Conservation (phyloP, 2,113 vertebrate species). For the Xyliphius kryptos region DNA sequence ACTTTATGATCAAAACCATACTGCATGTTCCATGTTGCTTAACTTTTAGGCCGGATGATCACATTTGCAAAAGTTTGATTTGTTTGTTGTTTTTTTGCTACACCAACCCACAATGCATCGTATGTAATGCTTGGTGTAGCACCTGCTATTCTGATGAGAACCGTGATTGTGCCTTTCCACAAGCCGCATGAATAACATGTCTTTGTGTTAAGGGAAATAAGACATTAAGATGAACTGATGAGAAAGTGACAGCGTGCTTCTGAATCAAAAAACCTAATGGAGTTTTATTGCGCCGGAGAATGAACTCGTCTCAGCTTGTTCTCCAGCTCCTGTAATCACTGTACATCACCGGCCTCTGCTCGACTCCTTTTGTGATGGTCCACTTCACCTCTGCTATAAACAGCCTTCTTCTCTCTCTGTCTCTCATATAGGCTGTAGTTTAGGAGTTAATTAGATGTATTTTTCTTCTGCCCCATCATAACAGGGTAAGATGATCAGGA, state of each 20-base stretch:
- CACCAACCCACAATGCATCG: slow-evolving; percentile 19
- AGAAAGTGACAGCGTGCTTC: no score
- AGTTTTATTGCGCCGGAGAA: no score
- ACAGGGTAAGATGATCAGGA: no score
- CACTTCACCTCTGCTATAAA: slow-evolving; percentile 68
- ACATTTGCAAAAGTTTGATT: background rate
- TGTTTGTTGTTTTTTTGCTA: slow-evolving; percentile 19
- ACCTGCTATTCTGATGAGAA: slow-evolving; percentile 20
- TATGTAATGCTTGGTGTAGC: slow-evolving; percentile 21
- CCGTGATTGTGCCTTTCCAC: background rate
- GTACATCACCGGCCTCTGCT: slow-evolving; percentile 60
- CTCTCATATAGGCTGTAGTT: background rate
- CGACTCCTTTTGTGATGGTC: slow-evolving; percentile 71
- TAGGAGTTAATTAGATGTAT: no score
- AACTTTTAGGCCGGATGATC: background rate
- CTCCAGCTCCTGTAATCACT: slow-evolving; percentile 54
- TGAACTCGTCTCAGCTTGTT: slow-evolving; percentile 14
- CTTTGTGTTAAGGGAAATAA: background rate
- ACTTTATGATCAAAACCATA: background rate
- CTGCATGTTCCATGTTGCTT: background rate
- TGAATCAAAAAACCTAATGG: no score
- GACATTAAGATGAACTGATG: background rate
- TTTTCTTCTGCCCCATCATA: no score
- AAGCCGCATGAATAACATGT: background rate
- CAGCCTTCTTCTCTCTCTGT: slow-evolving; percentile 48